These are phyloP conservation scores for Ceraclea dissimilis DNA, from an alignment of 2,888 invertebrate genomes.

Conservation along the genomic window DNA sequence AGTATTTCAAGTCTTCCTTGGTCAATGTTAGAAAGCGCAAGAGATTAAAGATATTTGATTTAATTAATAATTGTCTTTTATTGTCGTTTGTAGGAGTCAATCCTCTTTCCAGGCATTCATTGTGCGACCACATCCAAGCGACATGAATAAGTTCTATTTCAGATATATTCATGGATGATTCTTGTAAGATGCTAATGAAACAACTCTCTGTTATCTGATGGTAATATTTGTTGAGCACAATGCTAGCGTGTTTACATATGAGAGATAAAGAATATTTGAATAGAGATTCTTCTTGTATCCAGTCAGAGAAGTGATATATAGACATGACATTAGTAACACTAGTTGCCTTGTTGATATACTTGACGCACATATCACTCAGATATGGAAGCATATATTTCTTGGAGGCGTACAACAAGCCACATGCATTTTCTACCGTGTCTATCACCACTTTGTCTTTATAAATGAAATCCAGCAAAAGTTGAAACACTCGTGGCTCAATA, in stretches of 20 bases:
- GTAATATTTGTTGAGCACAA: constrained; percentile 45
- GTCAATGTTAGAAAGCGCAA: constrained; percentile 41
- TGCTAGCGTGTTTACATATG: constrained; percentile 49
- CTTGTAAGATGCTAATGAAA: constrained; percentile 44
- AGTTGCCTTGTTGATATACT: constrained; percentile 47
- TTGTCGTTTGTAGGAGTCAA: constrained; percentile 38
- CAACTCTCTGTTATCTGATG: constrained; percentile 44
- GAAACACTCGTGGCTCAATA: constrained; percentile 53
- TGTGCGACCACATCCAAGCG: constrained; percentile 48
- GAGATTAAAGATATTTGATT: constrained; percentile 39
- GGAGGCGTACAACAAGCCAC: constrained; percentile 55
- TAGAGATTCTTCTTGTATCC: constrained; percentile 48
- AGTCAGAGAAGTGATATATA: constrained; percentile 53
- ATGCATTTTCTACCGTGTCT: constrained; percentile 50
- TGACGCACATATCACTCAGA: constrained; percentile 44
- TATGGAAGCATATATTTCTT: constrained; percentile 57
- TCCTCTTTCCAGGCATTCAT: constrained; percentile 43
- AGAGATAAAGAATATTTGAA: constrained; percentile 47
- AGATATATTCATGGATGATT: constrained; percentile 43
- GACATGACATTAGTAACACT: constrained; percentile 51
- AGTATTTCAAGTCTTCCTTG: constrained; percentile 38
- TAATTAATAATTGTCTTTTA: constrained; percentile 38
- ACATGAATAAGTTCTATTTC: constrained; percentile 48
- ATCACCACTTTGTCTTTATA: constrained; percentile 54
- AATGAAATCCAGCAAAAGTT: constrained; percentile 52